phyloP scores from a whole-genome alignment of 2,888 invertebrate genomes.

The Lasioglossum malachurum region DNA sequence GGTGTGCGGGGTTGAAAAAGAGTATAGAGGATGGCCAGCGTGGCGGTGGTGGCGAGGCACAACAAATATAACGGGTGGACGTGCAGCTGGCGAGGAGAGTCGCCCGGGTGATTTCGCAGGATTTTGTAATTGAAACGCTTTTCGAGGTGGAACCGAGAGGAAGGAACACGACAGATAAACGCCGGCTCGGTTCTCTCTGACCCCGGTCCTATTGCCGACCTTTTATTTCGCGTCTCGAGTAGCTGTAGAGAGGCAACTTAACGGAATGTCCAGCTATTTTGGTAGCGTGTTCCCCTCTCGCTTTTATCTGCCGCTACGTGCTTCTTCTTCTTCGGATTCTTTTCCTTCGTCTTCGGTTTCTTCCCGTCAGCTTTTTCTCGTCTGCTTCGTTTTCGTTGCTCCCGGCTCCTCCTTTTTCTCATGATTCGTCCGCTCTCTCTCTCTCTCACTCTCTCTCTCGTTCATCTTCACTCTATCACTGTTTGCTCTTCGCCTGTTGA shows the following conservation, averaged over 20 bases:
- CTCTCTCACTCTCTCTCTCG: constrained; percentile 25
- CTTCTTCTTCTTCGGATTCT: neutral
- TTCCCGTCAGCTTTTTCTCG: constrained; percentile 1
- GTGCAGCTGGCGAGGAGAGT: constrained; percentile 61
- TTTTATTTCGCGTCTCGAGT: constrained; percentile 64
- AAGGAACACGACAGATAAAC: constrained; percentile 67
- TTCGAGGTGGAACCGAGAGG: constrained; percentile 48
- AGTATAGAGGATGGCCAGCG: constrained; percentile 8
- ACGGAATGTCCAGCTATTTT: constrained; percentile 77
- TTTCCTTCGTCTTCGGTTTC: neutral
- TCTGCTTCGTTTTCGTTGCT: constrained; percentile 1
- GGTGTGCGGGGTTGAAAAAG: neutral
- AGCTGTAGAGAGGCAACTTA: constrained; percentile 66
- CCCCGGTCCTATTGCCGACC: constrained; percentile 30
- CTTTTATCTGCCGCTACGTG: constrained; percentile 1
- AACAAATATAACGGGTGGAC: constrained; percentile 71
- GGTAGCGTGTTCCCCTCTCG: neutral
- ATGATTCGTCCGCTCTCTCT: neutral
- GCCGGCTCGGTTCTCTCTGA: constrained; percentile 39
- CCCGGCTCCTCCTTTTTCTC: neutral
- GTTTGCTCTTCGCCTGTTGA: constrained; percentile 51
- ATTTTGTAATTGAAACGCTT: constrained; percentile 75
- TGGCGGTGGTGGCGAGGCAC: constrained; percentile 33
- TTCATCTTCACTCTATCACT: constrained; percentile 22
- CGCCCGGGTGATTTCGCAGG: constrained; percentile 68